Percentiles rank a stretch among this genome's conserved stretches.
Evolutionary conservation across 1,140 invertebrate genomes (phyloP).

Genomic region (Drosophila rhopaloa): DNA sequence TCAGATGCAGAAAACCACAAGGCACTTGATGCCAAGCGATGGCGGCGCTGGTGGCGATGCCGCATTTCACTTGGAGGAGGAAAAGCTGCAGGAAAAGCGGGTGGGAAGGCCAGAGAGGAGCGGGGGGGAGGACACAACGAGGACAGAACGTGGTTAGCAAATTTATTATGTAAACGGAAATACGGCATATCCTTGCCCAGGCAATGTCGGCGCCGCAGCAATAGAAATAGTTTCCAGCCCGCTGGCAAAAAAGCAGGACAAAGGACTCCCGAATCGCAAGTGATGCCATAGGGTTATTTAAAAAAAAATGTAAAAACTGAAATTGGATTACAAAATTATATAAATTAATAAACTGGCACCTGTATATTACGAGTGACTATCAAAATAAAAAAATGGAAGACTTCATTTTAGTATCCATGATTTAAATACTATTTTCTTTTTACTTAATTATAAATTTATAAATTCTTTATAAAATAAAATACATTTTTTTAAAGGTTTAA

Average conservation of each 20-base stretch:
- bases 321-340: not conserved
- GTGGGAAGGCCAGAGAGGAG: not conserved
- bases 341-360: too few relatives aligned
- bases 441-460: too few relatives aligned
- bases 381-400: too few relatives aligned
- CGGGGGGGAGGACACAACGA: conserved; percentile 33
- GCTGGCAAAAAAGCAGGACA: conserved; percentile 52
- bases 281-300: conserved; percentile 11
- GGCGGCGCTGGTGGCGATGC: conserved; percentile 60
- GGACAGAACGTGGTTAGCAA: conserved; percentile 84
- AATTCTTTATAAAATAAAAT: too few relatives aligned
- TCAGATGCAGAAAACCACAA: conserved; percentile 54
- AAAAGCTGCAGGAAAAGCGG: conserved; percentile 15
- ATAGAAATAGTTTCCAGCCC: conserved; percentile 78
- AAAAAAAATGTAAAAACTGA: not conserved
- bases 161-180: conserved; percentile 85
- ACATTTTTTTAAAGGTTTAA: too few relatives aligned
- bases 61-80: conserved; percentile 45
- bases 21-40: conserved; percentile 78
- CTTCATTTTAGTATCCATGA: too few relatives aligned
- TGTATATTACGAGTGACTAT: too few relatives aligned
- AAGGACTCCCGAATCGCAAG: conserved; percentile 31
- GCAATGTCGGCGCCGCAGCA: conserved; percentile 70
- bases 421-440: too few relatives aligned
- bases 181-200: conserved; percentile 82